Evolutionary conservation across 2,888 invertebrate species (phyloP), one percentile per base, ranked within the genome.

Genomic region (Cryptosula pallasiana): DNA sequence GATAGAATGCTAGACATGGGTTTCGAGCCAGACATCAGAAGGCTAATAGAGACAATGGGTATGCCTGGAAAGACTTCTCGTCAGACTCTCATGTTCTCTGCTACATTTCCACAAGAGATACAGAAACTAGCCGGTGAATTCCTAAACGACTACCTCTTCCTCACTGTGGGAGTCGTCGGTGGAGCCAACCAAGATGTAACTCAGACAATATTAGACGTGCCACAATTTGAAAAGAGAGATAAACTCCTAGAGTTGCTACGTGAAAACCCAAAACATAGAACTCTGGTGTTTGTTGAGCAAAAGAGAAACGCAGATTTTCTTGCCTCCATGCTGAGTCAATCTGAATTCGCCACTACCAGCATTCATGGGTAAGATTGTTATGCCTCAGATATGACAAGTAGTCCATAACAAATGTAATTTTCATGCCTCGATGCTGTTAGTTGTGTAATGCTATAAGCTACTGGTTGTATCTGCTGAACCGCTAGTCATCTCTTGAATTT

Each of bases 181-280:
- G 93, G 94, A 0, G 97, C 97, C 5, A 95, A 94, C 79, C 83
- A 90, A 0, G 96, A 98, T 84, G 95, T 98, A 0, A 89, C 91
- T 72, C 98, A 98, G 82, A 87, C 87, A n/a, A 78, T 87, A 55
- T 76, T 82, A 71, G 78, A 83, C 74, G 85, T 86, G 0, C 85
- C 88, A 3, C 89, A 90, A 75, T 89, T 89, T 55, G 90, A 91
- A 69, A 96, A 95, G 79, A 88, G 91, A 74, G 87, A 88, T 0
- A 91, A 90, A 78, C 86, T 97, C 0, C 87, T 90, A 73, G 90
- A 90, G 74, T 85, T 93, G 16, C 84, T 94, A 16, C 86, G 78
- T 71, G 78, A 81, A 57, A 75, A 79, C 29, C 36, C 70, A 2
- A 32, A 29, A 3, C 55, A 54, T 35, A 54, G 55, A 36, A 81